Conservation (phyloP, 2,888 invertebrate genomes). For the Rhabditoides inermis region DNA sequence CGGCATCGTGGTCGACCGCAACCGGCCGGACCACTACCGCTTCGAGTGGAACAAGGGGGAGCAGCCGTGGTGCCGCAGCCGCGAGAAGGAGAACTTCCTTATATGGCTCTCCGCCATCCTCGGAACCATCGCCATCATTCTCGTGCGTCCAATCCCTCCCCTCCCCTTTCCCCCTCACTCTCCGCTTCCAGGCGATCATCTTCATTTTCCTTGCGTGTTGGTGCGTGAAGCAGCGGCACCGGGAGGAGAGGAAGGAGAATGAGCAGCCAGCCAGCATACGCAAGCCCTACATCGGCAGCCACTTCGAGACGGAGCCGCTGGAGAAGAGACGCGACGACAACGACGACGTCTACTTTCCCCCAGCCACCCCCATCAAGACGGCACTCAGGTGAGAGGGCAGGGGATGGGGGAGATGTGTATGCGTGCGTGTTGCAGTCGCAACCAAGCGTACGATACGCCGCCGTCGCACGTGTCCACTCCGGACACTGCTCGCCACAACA, state of each 20-base stretch:
- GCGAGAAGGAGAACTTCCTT: slow-evolving; percentile 49
- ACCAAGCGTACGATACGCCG: too few relatives aligned
- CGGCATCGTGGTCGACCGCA: slow-evolving; percentile 39
- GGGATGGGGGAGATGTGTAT: too few relatives aligned
- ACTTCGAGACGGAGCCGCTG: too few relatives aligned
- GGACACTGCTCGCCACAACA: too few relatives aligned
- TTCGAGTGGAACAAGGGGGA: slow-evolving; percentile 50
- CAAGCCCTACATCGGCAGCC: too few relatives aligned
- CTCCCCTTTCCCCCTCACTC: neutral
- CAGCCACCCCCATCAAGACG: too few relatives aligned
- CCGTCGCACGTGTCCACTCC: too few relatives aligned
- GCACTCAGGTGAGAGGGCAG: too few relatives aligned
- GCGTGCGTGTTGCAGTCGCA: too few relatives aligned
- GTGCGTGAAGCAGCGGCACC: slow-evolving; percentile 29
- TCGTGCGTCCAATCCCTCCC: slow-evolving; percentile 12
- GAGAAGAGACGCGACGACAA: neutral
- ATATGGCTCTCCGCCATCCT: slow-evolving; percentile 48
- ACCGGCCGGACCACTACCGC: slow-evolving; percentile 35
- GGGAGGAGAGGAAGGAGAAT: slow-evolving; percentile 10
- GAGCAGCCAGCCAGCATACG: too few relatives aligned
- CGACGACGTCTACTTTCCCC: neutral
- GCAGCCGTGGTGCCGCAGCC: slow-evolving; percentile 49
- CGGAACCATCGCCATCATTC: slow-evolving; percentile 22
- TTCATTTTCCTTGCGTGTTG: slow-evolving; percentile 26
- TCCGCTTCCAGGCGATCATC: slow-evolving; percentile 2